Percentiles rank a stretch among this genome's conserved stretches.
Evolutionary conservation across 37 sponge, comb jelly and placozoan species (phyloP).

Genomic region (Amphimedon queenslandica): DNA sequence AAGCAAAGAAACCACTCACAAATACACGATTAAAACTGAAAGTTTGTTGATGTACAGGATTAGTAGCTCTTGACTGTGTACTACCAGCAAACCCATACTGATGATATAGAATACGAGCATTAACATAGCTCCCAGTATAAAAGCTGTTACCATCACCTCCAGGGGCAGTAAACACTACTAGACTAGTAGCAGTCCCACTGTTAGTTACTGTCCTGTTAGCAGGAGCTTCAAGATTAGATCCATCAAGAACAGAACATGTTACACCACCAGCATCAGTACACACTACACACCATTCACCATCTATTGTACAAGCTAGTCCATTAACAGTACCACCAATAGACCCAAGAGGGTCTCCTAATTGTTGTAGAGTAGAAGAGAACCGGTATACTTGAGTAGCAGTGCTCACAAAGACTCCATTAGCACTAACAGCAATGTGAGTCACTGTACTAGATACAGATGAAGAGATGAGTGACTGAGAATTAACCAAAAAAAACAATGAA

Average conservation of each 20-base stretch:
- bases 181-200: background rate
- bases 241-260: background rate
- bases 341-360: background rate
- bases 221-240: background rate
- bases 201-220: background rate
- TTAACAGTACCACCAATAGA: background rate
- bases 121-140: background rate
- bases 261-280: background rate
- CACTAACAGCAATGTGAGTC: background rate
- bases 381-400: background rate
- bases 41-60: background rate
- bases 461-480: too few relatives aligned
- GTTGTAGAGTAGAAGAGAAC: background rate
- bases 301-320: background rate
- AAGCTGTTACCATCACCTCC: background rate
- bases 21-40: background rate
- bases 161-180: background rate
- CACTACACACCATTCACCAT: background rate
- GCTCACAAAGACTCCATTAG: background rate
- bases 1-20: background rate
- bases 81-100: conserved; percentile 4
- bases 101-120: background rate
- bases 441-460: background rate
- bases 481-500: too few relatives aligned
- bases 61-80: background rate